phyloP scores from a whole-genome alignment of 2,113 vertebrate genomes.

The Neomonachus schauinslandi region DNA sequence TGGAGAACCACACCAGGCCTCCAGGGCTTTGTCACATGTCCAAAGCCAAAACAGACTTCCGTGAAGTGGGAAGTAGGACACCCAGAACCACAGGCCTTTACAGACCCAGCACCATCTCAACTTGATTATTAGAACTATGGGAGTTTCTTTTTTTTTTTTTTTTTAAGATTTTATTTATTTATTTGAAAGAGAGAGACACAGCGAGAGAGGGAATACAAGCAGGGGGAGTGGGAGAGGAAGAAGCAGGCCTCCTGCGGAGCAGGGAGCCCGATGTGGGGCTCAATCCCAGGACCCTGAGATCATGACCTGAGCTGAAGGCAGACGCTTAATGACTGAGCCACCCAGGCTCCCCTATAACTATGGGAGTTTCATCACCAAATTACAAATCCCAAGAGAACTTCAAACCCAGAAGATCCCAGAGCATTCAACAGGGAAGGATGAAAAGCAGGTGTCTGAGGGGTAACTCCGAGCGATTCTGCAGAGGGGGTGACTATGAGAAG shows the following conservation, averaged over 20 bases:
- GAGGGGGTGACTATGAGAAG: background rate
- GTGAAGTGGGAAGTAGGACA: background rate
- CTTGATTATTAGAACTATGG: background rate
- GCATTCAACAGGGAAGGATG: background rate
- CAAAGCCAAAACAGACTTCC: background rate
- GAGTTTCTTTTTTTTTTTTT: too few species aligned
- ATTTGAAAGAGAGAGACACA: too few species aligned
- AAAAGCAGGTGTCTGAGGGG: background rate
- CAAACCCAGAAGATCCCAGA: background rate
- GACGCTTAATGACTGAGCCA: too few species aligned
- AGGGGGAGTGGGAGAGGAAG: too few species aligned
- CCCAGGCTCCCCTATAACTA: too few species aligned
- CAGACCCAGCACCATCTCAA: background rate
- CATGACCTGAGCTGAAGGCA: too few species aligned
- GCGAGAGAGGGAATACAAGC: too few species aligned
- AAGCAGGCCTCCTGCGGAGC: too few species aligned
- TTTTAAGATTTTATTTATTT: too few species aligned
- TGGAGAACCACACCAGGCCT: background rate
- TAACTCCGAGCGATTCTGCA: background rate
- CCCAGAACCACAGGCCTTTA: background rate
- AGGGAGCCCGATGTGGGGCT: too few species aligned
- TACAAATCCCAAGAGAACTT: background rate
- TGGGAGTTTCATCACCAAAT: background rate
- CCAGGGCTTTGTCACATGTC: background rate
- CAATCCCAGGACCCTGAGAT: too few species aligned